Base-by-base conservation (phyloP, 1,140 invertebrate genomes). In the Leptinotarsa texana region DNA sequence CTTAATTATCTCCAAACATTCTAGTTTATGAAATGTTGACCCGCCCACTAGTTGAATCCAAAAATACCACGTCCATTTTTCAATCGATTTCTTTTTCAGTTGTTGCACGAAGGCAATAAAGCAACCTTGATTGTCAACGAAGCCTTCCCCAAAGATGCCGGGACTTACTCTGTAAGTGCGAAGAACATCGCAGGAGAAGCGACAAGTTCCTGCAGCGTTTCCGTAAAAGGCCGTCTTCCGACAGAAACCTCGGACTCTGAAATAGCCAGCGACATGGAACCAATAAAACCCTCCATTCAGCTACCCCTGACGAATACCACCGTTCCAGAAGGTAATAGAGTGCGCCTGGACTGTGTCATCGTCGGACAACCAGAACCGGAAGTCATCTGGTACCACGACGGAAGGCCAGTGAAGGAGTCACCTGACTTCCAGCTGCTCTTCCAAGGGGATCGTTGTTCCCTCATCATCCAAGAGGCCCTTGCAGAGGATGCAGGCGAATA, bases 361-460 rank as follows among this genome's bases (percentile, higher is more conserved):
- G 88, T 94, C 69, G 94, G 93, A 1, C 91, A 94, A 81, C 95
- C 95, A 1, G 93, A 94, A 84, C 95, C 94, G 0, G 93, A 94
- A 87, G 93, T 96, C 0, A 95, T 94, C 80, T 96, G 94, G 94
- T 93, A 95, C 79, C 95, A 96, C 80, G 91, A 96, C 80, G 91
- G 92, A 73, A 87, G 90, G 62, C 94, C 95, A 15, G 91, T 97
- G 1, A 94, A 95, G 83, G 94, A 95, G 84, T 95, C 94, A 1
- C 89, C 90, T 27, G 94, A 96, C 83, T 90, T 94, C 80, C 92
- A 94, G 79, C 82, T 94, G 13, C 86, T 94, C 0, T 95, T 95
- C 83, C 92, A 94, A 83, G 93, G 93, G 13, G 93, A 95, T 84
- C 90, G 90, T 15, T 95, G 94, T 80, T 93, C 93, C 0, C 83